A percentile compares a stretch with the other conserved stretches of the same genome.
These are phyloP conservation scores for Xenopus borealis DNA, from an alignment of 2,113 vertebrate genomes.

Conservation along the genomic window DNA sequence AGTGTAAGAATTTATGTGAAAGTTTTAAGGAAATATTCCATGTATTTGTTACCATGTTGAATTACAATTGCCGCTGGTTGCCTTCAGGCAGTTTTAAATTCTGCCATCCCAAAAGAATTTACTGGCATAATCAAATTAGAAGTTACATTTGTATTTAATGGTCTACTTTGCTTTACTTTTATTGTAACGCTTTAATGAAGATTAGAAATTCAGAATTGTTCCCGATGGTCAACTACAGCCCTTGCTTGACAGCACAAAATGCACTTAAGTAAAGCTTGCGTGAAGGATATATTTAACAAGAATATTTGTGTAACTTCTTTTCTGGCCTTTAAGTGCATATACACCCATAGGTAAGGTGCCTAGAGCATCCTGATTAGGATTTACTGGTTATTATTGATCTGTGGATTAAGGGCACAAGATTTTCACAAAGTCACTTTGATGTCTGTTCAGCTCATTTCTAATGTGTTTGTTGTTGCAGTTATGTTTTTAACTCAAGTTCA, in stretches of 20 bases:
- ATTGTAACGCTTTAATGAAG: conserved; percentile 37
- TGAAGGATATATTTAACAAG: conserved; percentile 39
- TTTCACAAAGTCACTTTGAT: conserved; percentile 22
- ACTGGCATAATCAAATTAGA: conserved; percentile 41
- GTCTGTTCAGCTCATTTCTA: not conserved
- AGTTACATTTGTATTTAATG: conserved; percentile 38
- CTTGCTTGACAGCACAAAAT: conserved; percentile 39
- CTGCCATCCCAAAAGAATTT: conserved; percentile 27
- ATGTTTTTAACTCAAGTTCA: not conserved
- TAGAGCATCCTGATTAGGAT: conserved; percentile 10
- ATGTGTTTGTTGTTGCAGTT: conserved; percentile 5
- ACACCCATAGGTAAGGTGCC: conserved; percentile 24
- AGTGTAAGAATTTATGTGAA: conserved; percentile 12
- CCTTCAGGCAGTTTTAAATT: conserved; percentile 39
- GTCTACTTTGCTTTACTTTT: conserved; percentile 31
- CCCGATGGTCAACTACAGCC: conserved; percentile 36
- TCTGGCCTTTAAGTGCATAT: conserved; percentile 23
- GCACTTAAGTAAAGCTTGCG: conserved; percentile 18
- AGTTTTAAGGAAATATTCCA: conserved; percentile 14
- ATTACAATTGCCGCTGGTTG: conserved; percentile 39
- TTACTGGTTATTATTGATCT: conserved; percentile 19
- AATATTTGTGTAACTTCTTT: conserved; percentile 37
- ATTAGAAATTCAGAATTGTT: conserved; percentile 42
- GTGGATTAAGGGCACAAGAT: conserved; percentile 16
- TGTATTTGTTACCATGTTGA: conserved; percentile 17